Percentiles rank a stretch among this genome's conserved stretches.
phyloP scores from a whole-genome alignment of 2,888 invertebrate species.

The Lumbricus terrestris region DNA sequence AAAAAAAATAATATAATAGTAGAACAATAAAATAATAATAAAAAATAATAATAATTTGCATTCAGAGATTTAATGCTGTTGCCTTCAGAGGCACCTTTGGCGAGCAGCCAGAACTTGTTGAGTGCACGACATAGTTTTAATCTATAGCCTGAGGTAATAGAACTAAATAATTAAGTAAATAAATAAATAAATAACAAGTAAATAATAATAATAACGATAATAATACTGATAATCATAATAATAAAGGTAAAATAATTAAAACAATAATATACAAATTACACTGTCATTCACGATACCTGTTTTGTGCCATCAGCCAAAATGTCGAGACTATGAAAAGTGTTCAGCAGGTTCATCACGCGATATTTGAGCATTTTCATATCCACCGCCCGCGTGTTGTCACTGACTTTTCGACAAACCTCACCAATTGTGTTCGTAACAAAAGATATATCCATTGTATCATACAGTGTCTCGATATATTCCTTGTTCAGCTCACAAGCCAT shows the following conservation, averaged over 20 bases:
- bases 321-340: background rate
- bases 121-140: too few relatives aligned
- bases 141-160: too few relatives aligned
- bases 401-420: background rate
- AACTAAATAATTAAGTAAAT: too few relatives aligned
- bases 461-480: background rate
- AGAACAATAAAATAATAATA: too few relatives aligned
- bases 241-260: background rate
- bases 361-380: conserved; percentile 7
- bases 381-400: background rate
- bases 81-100: too few relatives aligned
- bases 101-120: too few relatives aligned
- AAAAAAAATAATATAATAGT: too few relatives aligned
- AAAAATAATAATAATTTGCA: too few relatives aligned
- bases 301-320: background rate
- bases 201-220: too few relatives aligned
- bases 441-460: conserved; percentile 5
- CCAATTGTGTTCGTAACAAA: background rate
- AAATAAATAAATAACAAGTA: too few relatives aligned
- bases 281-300: background rate
- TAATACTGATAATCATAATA: background rate
- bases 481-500: conserved; percentile 5
- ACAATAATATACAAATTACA: background rate
- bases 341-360: background rate
- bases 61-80: too few relatives aligned